Evolutionary conservation across 1,140 invertebrate species (phyloP).

Genomic region (Drosophila pallidifrons): DNA sequence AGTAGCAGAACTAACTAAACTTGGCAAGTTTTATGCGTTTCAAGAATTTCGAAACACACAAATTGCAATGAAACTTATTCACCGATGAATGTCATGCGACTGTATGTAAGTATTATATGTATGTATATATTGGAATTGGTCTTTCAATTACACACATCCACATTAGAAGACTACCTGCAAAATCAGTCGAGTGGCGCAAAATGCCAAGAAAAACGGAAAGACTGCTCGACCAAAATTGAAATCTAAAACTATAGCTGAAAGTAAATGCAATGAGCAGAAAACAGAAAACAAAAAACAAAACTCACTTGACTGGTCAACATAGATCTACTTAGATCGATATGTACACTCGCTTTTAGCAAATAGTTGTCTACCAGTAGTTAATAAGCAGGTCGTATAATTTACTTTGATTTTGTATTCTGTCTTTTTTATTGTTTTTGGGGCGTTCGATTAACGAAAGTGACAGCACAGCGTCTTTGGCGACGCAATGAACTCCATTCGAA

Average conservation of each 20-base stretch:
- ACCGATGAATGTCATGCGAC: slow-evolving; percentile 38
- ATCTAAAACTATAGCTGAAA: slow-evolving; percentile 51
- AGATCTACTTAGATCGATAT: not conserved
- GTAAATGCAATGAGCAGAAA: slow-evolving; percentile 42
- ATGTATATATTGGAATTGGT: slow-evolving; percentile 27
- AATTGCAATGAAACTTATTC: slow-evolving; percentile 73
- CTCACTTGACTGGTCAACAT: slow-evolving; percentile 47
- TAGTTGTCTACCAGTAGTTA: slow-evolving; percentile 14
- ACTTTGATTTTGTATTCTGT: not conserved
- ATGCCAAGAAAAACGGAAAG: slow-evolving; percentile 47
- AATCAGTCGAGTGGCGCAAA: slow-evolving; percentile 65
- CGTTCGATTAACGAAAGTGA: slow-evolving; percentile 39
- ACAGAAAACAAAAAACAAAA: slow-evolving; percentile 24
- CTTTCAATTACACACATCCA: slow-evolving; percentile 58
- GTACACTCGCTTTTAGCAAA: slow-evolving; percentile 5
- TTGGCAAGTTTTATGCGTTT: slow-evolving; percentile 74
- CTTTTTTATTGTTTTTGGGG: slow-evolving; percentile 7
- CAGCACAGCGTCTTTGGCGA: not conserved
- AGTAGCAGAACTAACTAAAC: slow-evolving; percentile 73
- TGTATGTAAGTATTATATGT: not conserved
- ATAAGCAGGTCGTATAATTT: slow-evolving; percentile 34
- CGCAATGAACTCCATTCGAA: slow-evolving; percentile 33
- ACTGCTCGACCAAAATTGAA: slow-evolving; percentile 45
- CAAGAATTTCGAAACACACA: slow-evolving; percentile 75
- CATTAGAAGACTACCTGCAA: slow-evolving; percentile 53